These are phyloP conservation scores for Chaetophractus vellerosus DNA, from an alignment of 2,797 vertebrate genomes.

Conservation along the genomic window DNA sequence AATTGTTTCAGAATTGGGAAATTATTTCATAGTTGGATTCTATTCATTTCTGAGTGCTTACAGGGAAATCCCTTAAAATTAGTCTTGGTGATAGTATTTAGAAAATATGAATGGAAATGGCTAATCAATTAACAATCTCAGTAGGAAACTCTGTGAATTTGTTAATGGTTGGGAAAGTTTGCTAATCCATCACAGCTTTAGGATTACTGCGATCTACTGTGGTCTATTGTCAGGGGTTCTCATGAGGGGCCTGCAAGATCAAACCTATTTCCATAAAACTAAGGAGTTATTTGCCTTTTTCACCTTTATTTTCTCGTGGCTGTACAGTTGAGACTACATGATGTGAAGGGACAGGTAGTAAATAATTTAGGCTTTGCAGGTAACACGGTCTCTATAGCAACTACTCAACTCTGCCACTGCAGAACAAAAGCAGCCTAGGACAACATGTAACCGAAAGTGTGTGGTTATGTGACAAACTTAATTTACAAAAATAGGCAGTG, in stretches of 20 bases:
- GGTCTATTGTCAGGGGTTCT: not conserved
- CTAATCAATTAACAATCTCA: conserved; percentile 20
- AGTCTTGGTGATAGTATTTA: not conserved
- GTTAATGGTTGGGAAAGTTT: conserved; percentile 12
- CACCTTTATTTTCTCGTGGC: not conserved
- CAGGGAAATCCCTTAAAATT: conserved; percentile 38
- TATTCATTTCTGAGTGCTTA: conserved; percentile 35
- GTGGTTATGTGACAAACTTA: not conserved
- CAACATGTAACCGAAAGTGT: not conserved
- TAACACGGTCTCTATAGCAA: not conserved
- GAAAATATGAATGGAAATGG: not conserved
- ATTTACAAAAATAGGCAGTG: not conserved
- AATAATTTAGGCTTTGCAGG: not conserved
- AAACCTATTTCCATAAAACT: conserved; percentile 18
- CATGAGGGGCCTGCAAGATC: not conserved
- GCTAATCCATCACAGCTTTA: conserved; percentile 14
- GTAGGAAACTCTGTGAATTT: not conserved
- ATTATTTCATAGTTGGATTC: not conserved
- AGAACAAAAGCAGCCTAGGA: not conserved
- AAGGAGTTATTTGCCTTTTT: conserved; percentile 29
- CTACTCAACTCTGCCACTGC: not conserved
- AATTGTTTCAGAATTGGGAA: not conserved
- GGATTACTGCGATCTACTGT: not conserved
- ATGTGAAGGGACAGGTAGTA: not conserved
- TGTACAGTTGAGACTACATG: not conserved